These are phyloP conservation scores for Scopus umbretta DNA, from an alignment of 2,113 vertebrate genomes.

Conservation along the genomic window DNA sequence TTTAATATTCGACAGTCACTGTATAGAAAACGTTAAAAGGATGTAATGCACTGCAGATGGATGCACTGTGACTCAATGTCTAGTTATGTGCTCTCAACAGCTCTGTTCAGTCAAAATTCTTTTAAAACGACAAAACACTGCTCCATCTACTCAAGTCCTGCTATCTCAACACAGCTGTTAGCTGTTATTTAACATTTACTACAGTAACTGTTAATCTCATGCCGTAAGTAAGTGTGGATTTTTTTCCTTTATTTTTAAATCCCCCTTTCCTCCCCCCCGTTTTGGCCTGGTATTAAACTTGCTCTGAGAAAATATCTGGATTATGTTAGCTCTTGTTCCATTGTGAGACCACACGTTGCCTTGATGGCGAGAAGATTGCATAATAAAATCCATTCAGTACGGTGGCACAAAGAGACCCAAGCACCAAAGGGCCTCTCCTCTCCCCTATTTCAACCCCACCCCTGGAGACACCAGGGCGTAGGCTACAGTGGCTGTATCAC, in stretches of 20 bases:
- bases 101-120: slow-evolving; percentile 2
- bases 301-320: slow-evolving; percentile 44
- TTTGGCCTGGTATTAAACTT: slow-evolving; percentile 4
- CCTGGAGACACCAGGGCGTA: neutral
- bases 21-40: neutral
- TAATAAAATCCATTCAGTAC: neutral
- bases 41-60: slow-evolving; percentile 34
- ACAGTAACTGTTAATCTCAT: slow-evolving; percentile 8
- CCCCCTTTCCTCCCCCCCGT: neutral
- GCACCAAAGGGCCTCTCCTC: neutral
- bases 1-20: neutral
- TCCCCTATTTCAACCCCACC: neutral
- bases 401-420: neutral
- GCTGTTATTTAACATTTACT: slow-evolving; percentile 36
- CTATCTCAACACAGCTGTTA: slow-evolving; percentile 43
- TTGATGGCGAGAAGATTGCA: neutral
- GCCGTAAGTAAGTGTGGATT: neutral
- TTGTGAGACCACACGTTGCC: slow-evolving; percentile 7
- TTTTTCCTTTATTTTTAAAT: neutral
- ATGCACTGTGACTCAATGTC: slow-evolving; percentile 54
- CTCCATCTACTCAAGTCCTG: neutral
- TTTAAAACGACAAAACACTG: slow-evolving; percentile 4
- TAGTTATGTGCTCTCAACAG: slow-evolving; percentile 45
- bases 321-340: slow-evolving; percentile 45
- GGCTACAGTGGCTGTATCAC: neutral